Base-by-base conservation (phyloP, 2,888 invertebrate species). In the Pterobdella sp. region DNA sequence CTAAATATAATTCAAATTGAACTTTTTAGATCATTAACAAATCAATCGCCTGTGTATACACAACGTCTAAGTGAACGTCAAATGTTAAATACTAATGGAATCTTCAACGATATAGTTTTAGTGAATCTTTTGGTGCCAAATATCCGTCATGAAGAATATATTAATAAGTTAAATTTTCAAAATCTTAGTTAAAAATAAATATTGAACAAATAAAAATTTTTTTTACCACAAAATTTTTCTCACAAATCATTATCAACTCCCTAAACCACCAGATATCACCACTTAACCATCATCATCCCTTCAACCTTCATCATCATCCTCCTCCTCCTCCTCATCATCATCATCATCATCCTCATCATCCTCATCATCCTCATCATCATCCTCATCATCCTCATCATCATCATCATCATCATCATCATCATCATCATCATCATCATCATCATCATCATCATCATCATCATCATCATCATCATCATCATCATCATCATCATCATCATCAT, bases 401-500 rank as follows among this genome's bases (percentile, higher is more conserved):
- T n/a, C 60, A 14, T 18, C 60, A 4, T 56, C 60, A 4, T 56
- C 60, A 4, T 56, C 60, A 4, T 22, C 60, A 56, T 56, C 60
- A 4, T 42, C 42, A 14, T 42, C 42, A 7, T 42, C 42, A 7
- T 42, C 42, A 7, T 42, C n/a, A 56, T 56, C 26, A 56, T 56
- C 26, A 56, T 56, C n/a, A 56, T 56, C 26, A 56, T 56, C 26
- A 56, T 56, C 26, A 14, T 56, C 26, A 56, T 56, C 26, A 18
- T 36, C 1, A 36, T 22, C 34, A 36, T 36, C 34, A 36, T 37
- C n/a, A 42, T 67, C 4, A 65, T 35, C 29, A 32, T 35, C 29
- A 56, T 56, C 26, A 65, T 35, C 18, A 65, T 71, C 32, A 63
- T 60, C 31, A 63, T 71, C 52, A 71, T 35, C 10, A 26, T 34